Evolutionary conservation across 2,797 vertebrate species (phyloP), one percentile per base, ranked within the genome.

Genomic region (Pyrocephalus nanus): DNA sequence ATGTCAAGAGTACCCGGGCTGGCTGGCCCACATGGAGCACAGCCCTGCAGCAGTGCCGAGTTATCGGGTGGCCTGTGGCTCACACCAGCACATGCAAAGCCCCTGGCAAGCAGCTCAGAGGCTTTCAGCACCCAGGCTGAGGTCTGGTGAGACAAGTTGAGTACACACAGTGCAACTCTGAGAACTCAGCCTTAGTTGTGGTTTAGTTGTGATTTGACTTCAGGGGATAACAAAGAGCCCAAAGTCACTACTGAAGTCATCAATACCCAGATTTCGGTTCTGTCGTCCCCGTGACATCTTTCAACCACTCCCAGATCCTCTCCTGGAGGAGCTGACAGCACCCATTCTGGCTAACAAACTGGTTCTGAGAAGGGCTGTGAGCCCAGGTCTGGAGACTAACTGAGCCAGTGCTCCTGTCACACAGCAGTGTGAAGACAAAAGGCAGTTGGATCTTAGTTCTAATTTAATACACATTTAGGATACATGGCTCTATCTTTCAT

Each of bases 21-120:
- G 71, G 86, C 32, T 80, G 84, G 65, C 50, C 72, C 66, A 32
- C 54, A 19, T 6, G 0, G 8, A 92, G 79, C 48, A 17, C 17
- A 57, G 58, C 61, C 15, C 50, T 21, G 45, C 43, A 55, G 87
- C 71, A 19, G 78, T 47, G 69, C 23, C 0, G 12, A 67, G 77
- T 5, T 50, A n/a, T 4, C 1, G 27, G 57, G 62, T 11, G 43
- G 83, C 61, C 69, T 14, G 66, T 12, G 15, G 42, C 73, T 92
- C 62, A 9, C 79, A 48, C 4, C 45, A 64, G 69, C 38, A 29
- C 22, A 3, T 3, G 66, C 76, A n/a, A 67, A 86, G 82, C 14
- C 62, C 61, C 76, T 30, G n/a, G 62, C 54, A 57, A 42, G 60
- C 1, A 0, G 3, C 32, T 2, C 0, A 0, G 32, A 62, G 42